Conservation (phyloP, 2,113 vertebrate genomes). For the Sakesphorus luctuosus region DNA sequence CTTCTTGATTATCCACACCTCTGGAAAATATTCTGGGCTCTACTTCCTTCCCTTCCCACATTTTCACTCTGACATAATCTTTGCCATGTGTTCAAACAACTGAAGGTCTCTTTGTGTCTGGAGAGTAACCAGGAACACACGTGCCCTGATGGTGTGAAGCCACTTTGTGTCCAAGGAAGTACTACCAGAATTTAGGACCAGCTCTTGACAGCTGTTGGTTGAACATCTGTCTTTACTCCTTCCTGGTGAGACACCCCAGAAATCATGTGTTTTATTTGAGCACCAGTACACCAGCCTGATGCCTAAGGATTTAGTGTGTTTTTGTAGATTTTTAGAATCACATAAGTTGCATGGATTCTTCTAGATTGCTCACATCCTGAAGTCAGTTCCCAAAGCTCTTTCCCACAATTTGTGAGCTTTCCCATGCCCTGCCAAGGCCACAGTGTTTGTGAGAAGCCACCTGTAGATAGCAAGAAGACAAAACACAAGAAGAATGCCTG, state of each 20-base stretch:
- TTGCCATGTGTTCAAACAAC: constrained; percentile 30
- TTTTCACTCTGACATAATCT: constrained; percentile 62
- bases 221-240: neutral
- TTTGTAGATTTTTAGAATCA: too few relatives aligned
- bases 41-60: constrained; percentile 59
- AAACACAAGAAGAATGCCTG: too few relatives aligned
- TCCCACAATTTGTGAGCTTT: too few relatives aligned
- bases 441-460: too few relatives aligned
- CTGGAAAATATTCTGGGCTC: constrained; percentile 54
- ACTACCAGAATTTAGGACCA: neutral
- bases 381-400: too few relatives aligned
- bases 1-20: constrained; percentile 3
- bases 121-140: neutral
- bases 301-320: too few relatives aligned
- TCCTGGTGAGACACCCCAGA: neutral
- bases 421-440: too few relatives aligned
- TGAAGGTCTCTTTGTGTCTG: constrained; percentile 36
- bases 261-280: neutral
- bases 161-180: neutral
- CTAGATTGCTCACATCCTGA: too few relatives aligned
- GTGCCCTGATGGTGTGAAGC: neutral
- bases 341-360: too few relatives aligned
- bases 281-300: neutral
- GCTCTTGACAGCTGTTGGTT: neutral
- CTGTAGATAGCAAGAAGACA: too few relatives aligned